phyloP scores from a whole-genome alignment of 2,888 invertebrate genomes.

The Ptychoptera contaminata region DNA sequence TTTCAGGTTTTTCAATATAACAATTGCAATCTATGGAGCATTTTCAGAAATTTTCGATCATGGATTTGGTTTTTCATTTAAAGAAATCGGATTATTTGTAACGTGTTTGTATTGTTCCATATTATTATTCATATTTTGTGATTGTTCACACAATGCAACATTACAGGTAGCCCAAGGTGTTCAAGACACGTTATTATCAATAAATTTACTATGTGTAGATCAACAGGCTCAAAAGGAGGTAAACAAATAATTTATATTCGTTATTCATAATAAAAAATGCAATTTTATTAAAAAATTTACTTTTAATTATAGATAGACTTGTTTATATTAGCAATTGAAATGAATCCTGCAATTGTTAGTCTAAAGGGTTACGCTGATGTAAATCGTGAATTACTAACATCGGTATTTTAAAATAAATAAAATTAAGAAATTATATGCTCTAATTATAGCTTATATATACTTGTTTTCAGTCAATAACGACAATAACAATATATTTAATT shows the following conservation, averaged over 20 bases:
- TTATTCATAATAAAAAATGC: background rate
- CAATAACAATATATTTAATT: slow-evolving; percentile 48
- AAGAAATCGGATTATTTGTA: slow-evolving; percentile 48
- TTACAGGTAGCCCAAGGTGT: slow-evolving; percentile 46
- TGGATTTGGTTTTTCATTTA: slow-evolving; percentile 46
- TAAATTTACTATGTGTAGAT: slow-evolving; percentile 41
- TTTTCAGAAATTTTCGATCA: slow-evolving; percentile 50
- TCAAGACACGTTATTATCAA: slow-evolving; percentile 40
- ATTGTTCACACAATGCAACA: slow-evolving; percentile 50
- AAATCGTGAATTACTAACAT: slow-evolving; percentile 45
- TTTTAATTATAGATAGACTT: slow-evolving; percentile 36
- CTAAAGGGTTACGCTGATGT: slow-evolving; percentile 49
- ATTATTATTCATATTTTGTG: slow-evolving; percentile 45
- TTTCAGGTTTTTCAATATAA: slow-evolving; percentile 45
- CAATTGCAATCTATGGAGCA: slow-evolving; percentile 49
- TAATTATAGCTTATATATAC: slow-evolving; percentile 6
- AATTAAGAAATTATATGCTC: background rate
- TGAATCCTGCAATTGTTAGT: slow-evolving; percentile 54
- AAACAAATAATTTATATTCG: slow-evolving; percentile 13
- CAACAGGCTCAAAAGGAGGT: slow-evolving; percentile 43
- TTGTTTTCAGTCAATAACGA: slow-evolving; percentile 40
- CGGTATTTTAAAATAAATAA: slow-evolving; percentile 31
- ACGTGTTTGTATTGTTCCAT: slow-evolving; percentile 44
- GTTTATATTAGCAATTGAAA: slow-evolving; percentile 49
- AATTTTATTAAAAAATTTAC: slow-evolving; percentile 20